phyloP scores from a whole-genome alignment of 2,113 vertebrate genomes.

The Oplegnathus fasciatus region DNA sequence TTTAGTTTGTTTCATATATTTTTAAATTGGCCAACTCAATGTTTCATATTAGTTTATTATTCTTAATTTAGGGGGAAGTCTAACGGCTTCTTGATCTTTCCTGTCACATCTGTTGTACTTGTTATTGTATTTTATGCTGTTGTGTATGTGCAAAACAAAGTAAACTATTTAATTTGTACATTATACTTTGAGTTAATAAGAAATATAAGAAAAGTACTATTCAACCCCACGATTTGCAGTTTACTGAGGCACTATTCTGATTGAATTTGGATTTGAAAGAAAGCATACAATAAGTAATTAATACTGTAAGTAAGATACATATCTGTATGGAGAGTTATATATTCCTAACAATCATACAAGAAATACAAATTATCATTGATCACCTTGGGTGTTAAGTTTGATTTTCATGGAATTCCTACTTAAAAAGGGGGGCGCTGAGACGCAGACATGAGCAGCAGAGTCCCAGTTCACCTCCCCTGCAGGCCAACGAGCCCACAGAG shows the following conservation, averaged over 20 bases:
- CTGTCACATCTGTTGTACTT: too few species aligned
- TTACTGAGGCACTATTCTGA: neutral
- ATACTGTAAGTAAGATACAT: too few species aligned
- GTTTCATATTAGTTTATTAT: neutral
- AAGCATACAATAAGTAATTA: too few species aligned
- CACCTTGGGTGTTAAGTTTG: neutral
- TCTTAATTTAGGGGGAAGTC: neutral
- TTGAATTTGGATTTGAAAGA: too few species aligned
- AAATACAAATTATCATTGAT: neutral
- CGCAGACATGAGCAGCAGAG: constrained; percentile 50
- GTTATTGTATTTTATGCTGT: too few species aligned
- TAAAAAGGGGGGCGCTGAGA: neutral
- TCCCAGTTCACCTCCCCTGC: constrained; percentile 39
- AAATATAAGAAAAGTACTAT: neutral
- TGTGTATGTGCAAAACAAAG: neutral
- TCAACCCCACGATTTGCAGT: neutral
- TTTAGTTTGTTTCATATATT: neutral
- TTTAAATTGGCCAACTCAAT: neutral
- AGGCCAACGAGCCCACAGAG: neutral
- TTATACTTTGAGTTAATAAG: neutral
- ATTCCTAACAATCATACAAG: neutral
- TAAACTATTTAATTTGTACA: neutral
- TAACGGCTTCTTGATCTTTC: neutral
- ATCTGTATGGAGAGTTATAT: neutral
- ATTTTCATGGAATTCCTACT: neutral